Conservation (phyloP, 2,888 invertebrate genomes). For the Torymus texanus region DNA sequence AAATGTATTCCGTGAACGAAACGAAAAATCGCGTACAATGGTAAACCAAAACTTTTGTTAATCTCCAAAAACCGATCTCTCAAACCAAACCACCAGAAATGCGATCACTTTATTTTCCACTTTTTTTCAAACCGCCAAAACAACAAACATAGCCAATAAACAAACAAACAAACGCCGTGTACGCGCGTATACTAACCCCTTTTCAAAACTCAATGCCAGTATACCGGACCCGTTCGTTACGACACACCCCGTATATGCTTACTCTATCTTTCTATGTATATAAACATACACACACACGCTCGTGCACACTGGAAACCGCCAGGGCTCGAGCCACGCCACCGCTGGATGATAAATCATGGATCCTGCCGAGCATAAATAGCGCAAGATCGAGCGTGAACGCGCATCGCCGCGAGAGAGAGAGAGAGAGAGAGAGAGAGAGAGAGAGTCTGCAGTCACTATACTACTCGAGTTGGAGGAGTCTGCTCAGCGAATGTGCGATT, state of each 20-base stretch:
- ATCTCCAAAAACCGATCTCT: too few relatives aligned
- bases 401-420: constrained; percentile 5
- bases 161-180: constrained; percentile 24
- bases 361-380: constrained; percentile 61
- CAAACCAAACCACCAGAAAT: too few relatives aligned
- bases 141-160: constrained; percentile 1
- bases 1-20: too few relatives aligned
- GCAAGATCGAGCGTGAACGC: constrained; percentile 59
- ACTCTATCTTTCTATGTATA: too few relatives aligned
- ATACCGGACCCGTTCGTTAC: constrained; percentile 9
- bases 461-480: too few relatives aligned
- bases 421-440: not conserved
- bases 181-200: not conserved
- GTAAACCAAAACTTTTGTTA: too few relatives aligned
- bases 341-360: constrained; percentile 59
- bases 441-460: too few relatives aligned
- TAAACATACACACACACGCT: too few relatives aligned
- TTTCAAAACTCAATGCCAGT: not conserved
- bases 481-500: constrained; percentile 9
- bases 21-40: too few relatives aligned
- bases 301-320: not conserved
- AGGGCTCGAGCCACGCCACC: not conserved
- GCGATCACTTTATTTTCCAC: too few relatives aligned
- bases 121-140: too few relatives aligned
- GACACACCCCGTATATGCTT: constrained; percentile 31